phyloP scores from a whole-genome alignment of 2,888 invertebrate species.

The Conistra vaccinii region DNA sequence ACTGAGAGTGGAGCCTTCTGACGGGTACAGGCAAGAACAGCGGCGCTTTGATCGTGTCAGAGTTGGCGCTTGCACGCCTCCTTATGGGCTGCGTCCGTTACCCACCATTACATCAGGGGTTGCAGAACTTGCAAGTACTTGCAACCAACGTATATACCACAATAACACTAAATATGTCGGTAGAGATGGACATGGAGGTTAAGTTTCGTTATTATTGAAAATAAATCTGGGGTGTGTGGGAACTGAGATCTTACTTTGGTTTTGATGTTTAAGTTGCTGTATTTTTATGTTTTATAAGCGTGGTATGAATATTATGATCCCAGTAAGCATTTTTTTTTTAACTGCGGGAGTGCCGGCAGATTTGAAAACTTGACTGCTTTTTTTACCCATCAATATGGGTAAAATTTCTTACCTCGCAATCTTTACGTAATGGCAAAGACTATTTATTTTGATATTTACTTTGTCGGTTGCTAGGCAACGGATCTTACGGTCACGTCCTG shows the following conservation, averaged over 20 bases:
- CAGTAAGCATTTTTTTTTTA: not conserved
- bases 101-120: slow-evolving; percentile 46
- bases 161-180: slow-evolving; percentile 60
- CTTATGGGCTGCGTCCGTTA: slow-evolving; percentile 57
- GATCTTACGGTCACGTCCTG: no score
- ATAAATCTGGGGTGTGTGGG: slow-evolving; percentile 52
- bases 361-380: no score
- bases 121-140: slow-evolving; percentile 40
- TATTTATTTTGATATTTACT: no score
- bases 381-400: no score
- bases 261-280: not conserved
- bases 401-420: no score
- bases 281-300: not conserved
- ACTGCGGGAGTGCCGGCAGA: no score
- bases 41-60: slow-evolving; percentile 80
- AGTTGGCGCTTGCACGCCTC: slow-evolving; percentile 74
- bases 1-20: slow-evolving; percentile 59
- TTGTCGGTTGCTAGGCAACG: no score
- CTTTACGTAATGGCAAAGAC: no score
- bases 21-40: slow-evolving; percentile 67
- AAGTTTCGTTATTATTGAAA: slow-evolving; percentile 42
- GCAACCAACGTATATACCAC: slow-evolving; percentile 51
- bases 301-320: not conserved
- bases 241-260: slow-evolving; percentile 26
- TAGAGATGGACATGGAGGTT: slow-evolving; percentile 22